phyloP scores from a whole-genome alignment of 2,888 invertebrate genomes.

The Limnephilus rhombicus region DNA sequence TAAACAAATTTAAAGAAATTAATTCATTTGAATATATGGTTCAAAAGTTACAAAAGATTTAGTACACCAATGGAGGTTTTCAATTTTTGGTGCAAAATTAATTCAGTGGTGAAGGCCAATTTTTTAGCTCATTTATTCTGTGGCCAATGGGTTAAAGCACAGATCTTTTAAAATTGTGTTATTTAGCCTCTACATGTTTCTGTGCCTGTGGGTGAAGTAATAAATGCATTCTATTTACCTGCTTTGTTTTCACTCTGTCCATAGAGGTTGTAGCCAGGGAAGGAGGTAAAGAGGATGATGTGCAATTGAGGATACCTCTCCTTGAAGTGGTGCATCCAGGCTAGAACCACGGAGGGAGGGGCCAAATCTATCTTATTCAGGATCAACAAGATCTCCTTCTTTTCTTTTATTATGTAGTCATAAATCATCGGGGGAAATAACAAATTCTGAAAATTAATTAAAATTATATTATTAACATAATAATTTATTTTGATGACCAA shows the following conservation, averaged over 20 bases:
- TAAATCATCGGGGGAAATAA: conserved; percentile 96
- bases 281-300: conserved; percentile 91
- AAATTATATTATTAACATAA: not conserved
- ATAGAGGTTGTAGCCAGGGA: conserved; percentile 82
- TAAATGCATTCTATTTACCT: conserved; percentile 24
- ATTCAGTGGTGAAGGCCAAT: too few species aligned
- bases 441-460: conserved; percentile 76
- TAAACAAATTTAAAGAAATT: too few species aligned
- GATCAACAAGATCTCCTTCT: conserved; percentile 92
- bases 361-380: conserved; percentile 96
- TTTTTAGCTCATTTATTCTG: too few species aligned
- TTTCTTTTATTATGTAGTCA: conserved; percentile 84
- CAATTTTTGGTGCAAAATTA: too few species aligned
- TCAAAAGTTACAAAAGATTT: too few species aligned
- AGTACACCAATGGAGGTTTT: too few species aligned
- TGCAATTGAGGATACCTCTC: conserved; percentile 84
- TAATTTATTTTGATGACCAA: not conserved
- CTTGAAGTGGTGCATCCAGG: conserved; percentile 91
- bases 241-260: conserved; percentile 56
- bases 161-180: not conserved
- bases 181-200: not conserved
- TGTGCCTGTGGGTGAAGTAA: not conserved
- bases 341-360: conserved; percentile 87
- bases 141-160: too few species aligned
- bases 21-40: too few species aligned